Percentiles rank a stretch among this genome's conserved stretches.
phyloP scores from a whole-genome alignment of 2,888 invertebrate genomes.

The Oscheius onirici region DNA sequence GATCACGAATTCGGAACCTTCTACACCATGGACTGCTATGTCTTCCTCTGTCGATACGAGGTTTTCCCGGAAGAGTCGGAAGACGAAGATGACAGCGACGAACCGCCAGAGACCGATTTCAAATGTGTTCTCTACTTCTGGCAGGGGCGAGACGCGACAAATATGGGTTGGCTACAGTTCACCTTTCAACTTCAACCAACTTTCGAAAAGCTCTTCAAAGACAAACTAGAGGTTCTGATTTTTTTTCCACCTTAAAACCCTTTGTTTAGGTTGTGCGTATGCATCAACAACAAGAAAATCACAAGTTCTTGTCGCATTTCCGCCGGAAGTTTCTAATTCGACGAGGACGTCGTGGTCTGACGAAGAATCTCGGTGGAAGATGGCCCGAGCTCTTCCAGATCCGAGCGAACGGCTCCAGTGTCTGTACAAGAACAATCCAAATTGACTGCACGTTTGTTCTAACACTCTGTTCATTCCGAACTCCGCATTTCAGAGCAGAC shows the following conservation, averaged over 20 bases:
- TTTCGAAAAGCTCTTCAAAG: constrained; percentile 84
- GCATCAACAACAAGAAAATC: constrained; percentile 97
- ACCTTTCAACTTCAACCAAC: constrained; percentile 84
- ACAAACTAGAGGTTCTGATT: constrained; percentile 82
- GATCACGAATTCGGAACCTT: constrained; percentile 90
- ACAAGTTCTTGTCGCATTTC: constrained; percentile 97
- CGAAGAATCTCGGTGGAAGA: constrained; percentile 60
- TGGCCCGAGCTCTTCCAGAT: constrained; percentile 90
- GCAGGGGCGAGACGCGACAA: constrained; percentile 94
- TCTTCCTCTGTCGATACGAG: constrained; percentile 95
- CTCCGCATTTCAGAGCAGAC: constrained; percentile 77
- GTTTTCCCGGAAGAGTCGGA: constrained; percentile 73
- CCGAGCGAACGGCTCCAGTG: constrained; percentile 91
- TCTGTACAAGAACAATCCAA: constrained; percentile 77
- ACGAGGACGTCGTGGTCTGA: constrained; percentile 76
- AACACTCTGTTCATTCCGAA: neutral
- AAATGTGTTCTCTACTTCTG: constrained; percentile 99
- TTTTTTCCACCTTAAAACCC: neutral
- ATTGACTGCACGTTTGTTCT: constrained; percentile 76
- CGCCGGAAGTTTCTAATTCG: constrained; percentile 91
- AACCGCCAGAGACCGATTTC: constrained; percentile 77
- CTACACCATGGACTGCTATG: constrained; percentile 94
- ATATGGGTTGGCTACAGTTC: constrained; percentile 99
- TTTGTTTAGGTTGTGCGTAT: constrained; percentile 81
- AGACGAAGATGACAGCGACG: constrained; percentile 39